phyloP scores from a whole-genome alignment of 1,140 invertebrate species.

The Pteromalus puparum region DNA sequence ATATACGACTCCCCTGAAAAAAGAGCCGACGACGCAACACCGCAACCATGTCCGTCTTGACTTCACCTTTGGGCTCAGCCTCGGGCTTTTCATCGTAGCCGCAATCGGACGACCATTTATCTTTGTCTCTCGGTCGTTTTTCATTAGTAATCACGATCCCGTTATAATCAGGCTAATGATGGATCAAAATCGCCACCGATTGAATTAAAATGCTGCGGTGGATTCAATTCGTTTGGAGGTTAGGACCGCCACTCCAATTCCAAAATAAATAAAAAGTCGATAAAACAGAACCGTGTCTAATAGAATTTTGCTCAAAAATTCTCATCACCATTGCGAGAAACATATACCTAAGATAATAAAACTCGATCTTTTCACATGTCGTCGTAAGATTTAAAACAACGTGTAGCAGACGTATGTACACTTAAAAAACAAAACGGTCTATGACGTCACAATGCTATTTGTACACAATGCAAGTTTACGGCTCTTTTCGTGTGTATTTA shows the following conservation, averaged over 20 bases:
- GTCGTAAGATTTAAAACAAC: too few relatives aligned
- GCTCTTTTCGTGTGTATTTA: too few relatives aligned
- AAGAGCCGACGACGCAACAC: constrained; percentile 39
- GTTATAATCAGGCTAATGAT: neutral
- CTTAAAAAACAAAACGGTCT: too few relatives aligned
- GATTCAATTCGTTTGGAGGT: constrained; percentile 20
- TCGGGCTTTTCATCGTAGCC: constrained; percentile 13
- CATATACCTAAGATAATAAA: too few relatives aligned
- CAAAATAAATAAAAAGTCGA: constrained; percentile 2
- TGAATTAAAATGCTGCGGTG: neutral
- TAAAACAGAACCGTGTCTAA: constrained; percentile 8
- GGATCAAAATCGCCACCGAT: neutral
- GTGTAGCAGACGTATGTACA: too few relatives aligned
- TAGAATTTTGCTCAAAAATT: too few relatives aligned
- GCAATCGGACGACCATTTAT: constrained; percentile 29
- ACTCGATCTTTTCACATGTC: too few relatives aligned
- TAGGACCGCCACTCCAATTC: neutral
- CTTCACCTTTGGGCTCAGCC: constrained; percentile 41
- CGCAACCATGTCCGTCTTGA: neutral
- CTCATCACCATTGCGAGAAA: too few relatives aligned
- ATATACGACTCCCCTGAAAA: constrained; percentile 30
- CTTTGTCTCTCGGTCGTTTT: constrained; percentile 11
- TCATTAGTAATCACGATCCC: neutral
- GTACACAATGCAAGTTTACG: too few relatives aligned
- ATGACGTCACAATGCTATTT: too few relatives aligned